These are phyloP conservation scores for Cybosia mesomella DNA, from an alignment of 2,888 invertebrate genomes.

Conservation along the genomic window DNA sequence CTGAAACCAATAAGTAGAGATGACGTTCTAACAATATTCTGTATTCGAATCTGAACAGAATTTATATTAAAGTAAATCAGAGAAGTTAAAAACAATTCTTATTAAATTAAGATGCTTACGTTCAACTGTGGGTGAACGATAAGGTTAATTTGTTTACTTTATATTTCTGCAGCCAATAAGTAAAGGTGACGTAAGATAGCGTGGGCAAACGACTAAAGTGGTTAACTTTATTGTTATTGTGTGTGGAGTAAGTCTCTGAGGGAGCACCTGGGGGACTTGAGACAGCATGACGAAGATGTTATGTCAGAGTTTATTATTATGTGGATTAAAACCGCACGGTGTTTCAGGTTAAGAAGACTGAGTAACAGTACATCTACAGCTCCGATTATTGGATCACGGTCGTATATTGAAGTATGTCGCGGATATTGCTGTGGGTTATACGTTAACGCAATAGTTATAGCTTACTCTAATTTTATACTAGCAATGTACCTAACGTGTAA, in stretches of 20 bases:
- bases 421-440: too few species aligned
- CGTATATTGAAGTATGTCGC: too few species aligned
- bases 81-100: background rate
- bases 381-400: too few species aligned
- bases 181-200: background rate
- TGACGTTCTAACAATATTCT: background rate
- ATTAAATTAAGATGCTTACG: background rate
- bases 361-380: too few species aligned
- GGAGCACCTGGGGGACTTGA: background rate
- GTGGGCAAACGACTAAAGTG: background rate
- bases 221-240: background rate
- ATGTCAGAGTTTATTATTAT: too few species aligned
- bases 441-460: too few species aligned
- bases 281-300: background rate
- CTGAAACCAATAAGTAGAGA: background rate
- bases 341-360: background rate
- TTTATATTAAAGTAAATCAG: too few species aligned
- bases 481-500: too few species aligned
- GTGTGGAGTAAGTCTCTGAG: background rate
- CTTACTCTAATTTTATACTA: too few species aligned
- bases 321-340: background rate
- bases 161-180: background rate
- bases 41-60: too few species aligned
- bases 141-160: background rate
- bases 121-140: background rate